These are phyloP conservation scores for Drosophila sordidula DNA, from an alignment of 2,888 invertebrate genomes.

Conservation along the genomic window DNA sequence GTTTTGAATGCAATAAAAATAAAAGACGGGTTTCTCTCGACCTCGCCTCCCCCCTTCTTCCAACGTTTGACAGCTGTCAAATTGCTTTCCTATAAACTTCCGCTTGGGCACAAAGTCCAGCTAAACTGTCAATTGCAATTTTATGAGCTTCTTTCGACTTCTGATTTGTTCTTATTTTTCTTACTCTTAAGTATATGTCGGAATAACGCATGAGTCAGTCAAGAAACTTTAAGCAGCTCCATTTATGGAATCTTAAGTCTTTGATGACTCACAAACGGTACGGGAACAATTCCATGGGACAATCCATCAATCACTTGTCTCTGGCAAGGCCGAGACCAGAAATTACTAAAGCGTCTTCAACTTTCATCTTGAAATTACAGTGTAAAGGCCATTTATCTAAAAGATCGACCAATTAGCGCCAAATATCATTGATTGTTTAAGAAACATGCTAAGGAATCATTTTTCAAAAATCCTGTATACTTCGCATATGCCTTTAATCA, in stretches of 20 bases:
- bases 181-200: constrained; percentile 4
- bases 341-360: constrained; percentile 14
- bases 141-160: constrained; percentile 55
- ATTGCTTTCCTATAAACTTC: constrained; percentile 50
- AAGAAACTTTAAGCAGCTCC: constrained; percentile 6
- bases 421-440: constrained; percentile 34
- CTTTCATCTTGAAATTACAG: constrained; percentile 22
- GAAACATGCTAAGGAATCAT: constrained; percentile 46
- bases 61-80: constrained; percentile 54
- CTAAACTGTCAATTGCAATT: constrained; percentile 64
- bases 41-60: neutral
- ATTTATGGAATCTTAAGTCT: neutral
- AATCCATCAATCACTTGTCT: constrained; percentile 64
- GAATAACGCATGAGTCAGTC: constrained; percentile 51
- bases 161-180: constrained; percentile 34
- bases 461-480: constrained; percentile 39
- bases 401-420: constrained; percentile 44
- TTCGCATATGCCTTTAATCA: neutral
- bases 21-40: constrained; percentile 10
- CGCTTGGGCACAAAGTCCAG: constrained; percentile 38
- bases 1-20: constrained; percentile 58
- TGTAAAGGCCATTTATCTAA: constrained; percentile 15
- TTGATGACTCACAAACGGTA: constrained; percentile 29
- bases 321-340: constrained; percentile 19
- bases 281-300: constrained; percentile 29